Evolutionary conservation across 1,140 invertebrate species (phyloP), one percentile per base, ranked within the genome.

Genomic region (Drosophila ambigua): DNA sequence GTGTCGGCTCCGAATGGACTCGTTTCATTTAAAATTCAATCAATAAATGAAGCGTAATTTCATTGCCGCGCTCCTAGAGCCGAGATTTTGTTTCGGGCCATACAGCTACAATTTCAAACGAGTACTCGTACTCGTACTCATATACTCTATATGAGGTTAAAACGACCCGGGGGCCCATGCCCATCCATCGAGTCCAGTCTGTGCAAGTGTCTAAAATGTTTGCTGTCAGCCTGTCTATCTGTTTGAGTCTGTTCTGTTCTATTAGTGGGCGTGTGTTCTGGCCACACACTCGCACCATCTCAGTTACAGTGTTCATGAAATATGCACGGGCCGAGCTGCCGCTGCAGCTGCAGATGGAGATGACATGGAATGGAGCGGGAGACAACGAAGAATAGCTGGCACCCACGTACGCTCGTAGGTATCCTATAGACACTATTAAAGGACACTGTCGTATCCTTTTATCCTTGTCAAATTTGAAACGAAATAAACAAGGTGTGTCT

Each of bases 21-120:
- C 24, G 24, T 44, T 63, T 88, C 79, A 82, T 88, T 88, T 73
- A 50, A 69, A 88, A 88, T 88, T 77, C 83, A 88, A 88, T 88
- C 83, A 87, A 88, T 88, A 88, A 83, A 82, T 88, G 67, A 88
- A 82, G 76, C 76, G 76, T 77, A 85, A 83, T 66, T 75, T 79
- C 57, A 76, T 73, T 80, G 74, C 60, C 61, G 61, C 41, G 63
- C 76, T 68, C 49, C 62, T 46, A 73, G 63, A 74, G 67, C 35
- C 72, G 50, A 75, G 72, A 76, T 75, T 69, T 69, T 65, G 64
- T 66, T 73, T 48, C 50, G 59, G 59, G 8, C 31, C 31, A 31
- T 31, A 9, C 8, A 9, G 8, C 8, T 31, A 31, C 28, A 31
- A 8, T 31, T 31, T 31, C 26, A 6, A 7, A 64, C 53, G 8